Evolutionary conservation across 2,888 invertebrate species (phyloP).

Genomic region (Cotesia congregata): DNA sequence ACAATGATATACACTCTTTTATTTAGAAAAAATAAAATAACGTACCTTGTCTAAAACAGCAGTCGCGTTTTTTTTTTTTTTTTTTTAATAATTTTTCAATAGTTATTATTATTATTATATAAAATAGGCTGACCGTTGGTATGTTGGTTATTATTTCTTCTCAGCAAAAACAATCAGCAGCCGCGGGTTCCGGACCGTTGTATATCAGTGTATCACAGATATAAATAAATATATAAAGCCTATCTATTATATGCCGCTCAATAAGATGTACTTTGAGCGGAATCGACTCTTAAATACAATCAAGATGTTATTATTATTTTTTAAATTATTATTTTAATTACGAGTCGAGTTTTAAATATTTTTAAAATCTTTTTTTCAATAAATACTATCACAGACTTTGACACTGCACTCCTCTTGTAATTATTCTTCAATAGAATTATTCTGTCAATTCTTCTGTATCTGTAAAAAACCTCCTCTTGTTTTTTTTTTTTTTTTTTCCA

Average conservation of each 20-base stretch:
- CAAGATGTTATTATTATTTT: slow-evolving; percentile 16
- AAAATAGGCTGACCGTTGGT: slow-evolving; percentile 10
- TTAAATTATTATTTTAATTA: no score
- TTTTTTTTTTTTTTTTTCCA: slow-evolving; percentile 39
- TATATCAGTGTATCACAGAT: slow-evolving; percentile 69
- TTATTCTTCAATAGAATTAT: background rate
- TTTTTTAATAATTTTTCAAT: no score
- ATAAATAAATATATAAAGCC: slow-evolving; percentile 70
- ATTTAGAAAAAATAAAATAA: background rate
- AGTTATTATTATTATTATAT: background rate
- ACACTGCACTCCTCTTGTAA: slow-evolving; percentile 55
- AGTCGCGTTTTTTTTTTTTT: background rate
- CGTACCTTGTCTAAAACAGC: background rate
- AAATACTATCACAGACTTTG: slow-evolving; percentile 69
- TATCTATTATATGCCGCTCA: slow-evolving; percentile 52
- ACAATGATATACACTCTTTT: background rate
- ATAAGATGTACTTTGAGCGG: slow-evolving; percentile 18
- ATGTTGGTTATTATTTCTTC: slow-evolving; percentile 40
- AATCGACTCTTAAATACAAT: background rate
- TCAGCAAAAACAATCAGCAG: slow-evolving; percentile 31
- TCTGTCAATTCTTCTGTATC: background rate
- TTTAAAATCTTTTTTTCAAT: slow-evolving; percentile 59
- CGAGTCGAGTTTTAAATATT: slow-evolving; percentile 40
- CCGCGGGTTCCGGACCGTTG: slow-evolving; percentile 50
- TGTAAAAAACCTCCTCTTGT: slow-evolving; percentile 22